phyloP scores from a whole-genome alignment of 2,113 vertebrate genomes.

The Melospiza georgiana region DNA sequence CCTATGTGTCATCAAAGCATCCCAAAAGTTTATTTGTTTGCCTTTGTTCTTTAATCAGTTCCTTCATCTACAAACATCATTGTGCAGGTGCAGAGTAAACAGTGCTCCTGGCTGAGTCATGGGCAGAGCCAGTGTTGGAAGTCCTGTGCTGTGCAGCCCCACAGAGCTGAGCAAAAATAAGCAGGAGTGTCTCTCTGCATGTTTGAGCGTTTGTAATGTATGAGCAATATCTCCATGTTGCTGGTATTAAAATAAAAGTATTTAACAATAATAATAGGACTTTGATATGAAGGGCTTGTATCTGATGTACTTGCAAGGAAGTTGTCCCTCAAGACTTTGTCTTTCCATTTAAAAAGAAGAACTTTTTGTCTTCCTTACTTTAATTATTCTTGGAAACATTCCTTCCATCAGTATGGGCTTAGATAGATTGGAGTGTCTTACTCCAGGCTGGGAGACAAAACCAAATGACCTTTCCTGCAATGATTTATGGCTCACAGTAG shows the following conservation, averaged over 20 bases:
- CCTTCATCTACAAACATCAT: neutral
- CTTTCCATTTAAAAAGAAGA: neutral
- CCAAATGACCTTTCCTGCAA: neutral
- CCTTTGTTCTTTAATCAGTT: neutral
- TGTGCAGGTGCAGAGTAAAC: neutral
- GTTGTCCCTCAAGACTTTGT: neutral
- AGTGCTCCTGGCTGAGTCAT: neutral
- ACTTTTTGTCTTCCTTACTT: neutral
- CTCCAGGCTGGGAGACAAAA: neutral
- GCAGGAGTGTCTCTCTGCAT: neutral
- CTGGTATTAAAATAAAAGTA: neutral
- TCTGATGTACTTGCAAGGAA: neutral
- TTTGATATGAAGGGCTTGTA: neutral
- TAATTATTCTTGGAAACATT: neutral
- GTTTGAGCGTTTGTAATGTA: neutral
- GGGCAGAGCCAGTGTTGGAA: neutral
- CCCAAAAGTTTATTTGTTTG: neutral
- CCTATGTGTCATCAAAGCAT: neutral
- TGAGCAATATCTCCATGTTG: neutral
- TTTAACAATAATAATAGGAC: neutral
- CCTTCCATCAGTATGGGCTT: neutral
- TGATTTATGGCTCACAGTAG: constrained; percentile 1
- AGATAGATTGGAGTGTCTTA: neutral
- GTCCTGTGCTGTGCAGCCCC: neutral
- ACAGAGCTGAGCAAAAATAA: neutral